Percentiles rank a stretch among this genome's conserved stretches.
Evolutionary conservation across 2,888 invertebrate species (phyloP).

Genomic region (Sarcophaga rosellei): DNA sequence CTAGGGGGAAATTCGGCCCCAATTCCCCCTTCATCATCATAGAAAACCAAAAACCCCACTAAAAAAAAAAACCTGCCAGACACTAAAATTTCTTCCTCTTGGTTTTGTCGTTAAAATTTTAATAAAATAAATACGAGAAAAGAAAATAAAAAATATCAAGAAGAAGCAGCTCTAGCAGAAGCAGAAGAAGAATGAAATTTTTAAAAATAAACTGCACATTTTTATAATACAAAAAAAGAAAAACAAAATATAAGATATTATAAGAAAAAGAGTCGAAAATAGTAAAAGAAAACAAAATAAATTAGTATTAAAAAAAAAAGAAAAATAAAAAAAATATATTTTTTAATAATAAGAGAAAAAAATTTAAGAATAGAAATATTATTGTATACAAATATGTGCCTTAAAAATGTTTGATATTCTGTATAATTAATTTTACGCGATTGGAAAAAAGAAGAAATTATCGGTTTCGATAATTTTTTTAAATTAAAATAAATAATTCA

Average conservation of each 20-base stretch:
- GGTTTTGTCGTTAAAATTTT: constrained; percentile 51
- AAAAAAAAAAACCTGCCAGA: constrained; percentile 47
- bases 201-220: constrained; percentile 64
- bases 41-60: constrained; percentile 2
- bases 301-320: constrained; percentile 17
- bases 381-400: constrained; percentile 29
- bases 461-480: too few species aligned
- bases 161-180: constrained; percentile 11
- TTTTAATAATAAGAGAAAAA: neutral
- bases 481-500: neutral
- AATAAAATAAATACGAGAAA: constrained; percentile 14
- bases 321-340: constrained; percentile 4
- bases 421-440: neutral
- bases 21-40: constrained; percentile 10
- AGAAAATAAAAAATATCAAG: neutral
- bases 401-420: constrained; percentile 46
- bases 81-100: constrained; percentile 44
- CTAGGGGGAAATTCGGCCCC: constrained; percentile 26
- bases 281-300: constrained; percentile 31
- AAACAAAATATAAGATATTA: neutral
- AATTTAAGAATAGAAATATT: constrained; percentile 17
- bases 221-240: neutral
- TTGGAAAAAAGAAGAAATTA: too few species aligned
- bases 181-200: constrained; percentile 19
- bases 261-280: neutral